phyloP scores from a whole-genome alignment of 2,113 vertebrate species.

The Enhydra lutris region DNA sequence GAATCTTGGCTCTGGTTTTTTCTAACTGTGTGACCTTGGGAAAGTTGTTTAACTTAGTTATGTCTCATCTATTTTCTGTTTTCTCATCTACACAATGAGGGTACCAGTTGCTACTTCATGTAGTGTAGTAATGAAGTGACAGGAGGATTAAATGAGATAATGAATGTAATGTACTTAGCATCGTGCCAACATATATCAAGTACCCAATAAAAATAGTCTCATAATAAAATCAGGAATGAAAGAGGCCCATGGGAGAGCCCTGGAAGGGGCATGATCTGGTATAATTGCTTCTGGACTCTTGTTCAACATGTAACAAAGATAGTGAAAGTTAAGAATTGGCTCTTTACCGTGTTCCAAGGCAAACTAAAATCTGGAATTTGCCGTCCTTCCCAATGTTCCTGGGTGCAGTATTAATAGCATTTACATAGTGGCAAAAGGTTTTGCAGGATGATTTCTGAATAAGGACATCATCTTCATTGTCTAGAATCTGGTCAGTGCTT shows the following conservation, averaged over 20 bases:
- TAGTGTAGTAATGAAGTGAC: neutral
- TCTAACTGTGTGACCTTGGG: neutral
- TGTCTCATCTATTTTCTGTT: neutral
- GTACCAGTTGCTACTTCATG: neutral
- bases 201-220: neutral
- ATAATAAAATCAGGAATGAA: neutral
- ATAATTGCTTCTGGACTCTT: neutral
- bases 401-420: constrained; percentile 91
- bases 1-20: neutral
- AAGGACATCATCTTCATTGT: constrained; percentile 86
- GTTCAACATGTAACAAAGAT: neutral
- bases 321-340: neutral
- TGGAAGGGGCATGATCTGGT: neutral
- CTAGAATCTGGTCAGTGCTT: constrained; percentile 90
- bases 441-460: constrained; percentile 86
- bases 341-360: constrained; percentile 94
- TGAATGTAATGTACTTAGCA: neutral
- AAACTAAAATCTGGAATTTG: constrained; percentile 97
- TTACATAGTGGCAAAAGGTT: constrained; percentile 93
- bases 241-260: neutral
- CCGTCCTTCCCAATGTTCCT: constrained; percentile 97
- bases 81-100: neutral
- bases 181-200: neutral
- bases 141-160: neutral
- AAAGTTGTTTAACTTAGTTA: neutral